Conservation (phyloP, 2,797 vertebrate species). For the Pyrrhura leucotis region DNA sequence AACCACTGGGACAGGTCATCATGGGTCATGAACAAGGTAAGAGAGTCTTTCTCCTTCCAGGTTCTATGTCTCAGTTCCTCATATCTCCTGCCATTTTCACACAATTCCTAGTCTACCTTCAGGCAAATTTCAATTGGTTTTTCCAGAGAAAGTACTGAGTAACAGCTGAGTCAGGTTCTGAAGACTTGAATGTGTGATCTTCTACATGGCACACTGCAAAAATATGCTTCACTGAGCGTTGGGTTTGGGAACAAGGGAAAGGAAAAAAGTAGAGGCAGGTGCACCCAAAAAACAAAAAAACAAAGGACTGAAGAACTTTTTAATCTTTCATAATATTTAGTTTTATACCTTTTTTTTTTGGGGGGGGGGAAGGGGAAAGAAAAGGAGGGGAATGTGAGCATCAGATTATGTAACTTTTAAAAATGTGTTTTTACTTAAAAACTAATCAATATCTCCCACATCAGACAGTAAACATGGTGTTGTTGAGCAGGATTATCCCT, state of each 20-base stretch:
- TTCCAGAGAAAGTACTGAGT: conserved; percentile 23
- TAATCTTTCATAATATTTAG: conserved; percentile 62
- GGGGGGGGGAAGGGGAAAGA: neutral
- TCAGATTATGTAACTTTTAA: conserved; percentile 69
- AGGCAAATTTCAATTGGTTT: neutral
- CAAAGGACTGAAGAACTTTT: neutral
- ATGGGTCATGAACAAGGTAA: neutral
- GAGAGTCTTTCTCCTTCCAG: neutral
- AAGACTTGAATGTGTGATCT: neutral
- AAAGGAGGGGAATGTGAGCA: neutral
- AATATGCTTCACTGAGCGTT: conserved; percentile 11
- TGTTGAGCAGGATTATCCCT: conserved; percentile 64
- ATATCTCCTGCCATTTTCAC: neutral
- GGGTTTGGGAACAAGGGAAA: conserved; percentile 25
- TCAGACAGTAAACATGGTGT: conserved; percentile 55
- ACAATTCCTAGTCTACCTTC: neutral
- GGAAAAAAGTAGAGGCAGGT: conserved; percentile 45
- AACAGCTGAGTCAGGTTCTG: conserved; percentile 50
- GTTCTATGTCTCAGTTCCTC: neutral
- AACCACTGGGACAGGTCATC: neutral
- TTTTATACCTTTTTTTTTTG: conserved; percentile 47
- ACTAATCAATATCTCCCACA: conserved; percentile 67
- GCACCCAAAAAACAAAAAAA: neutral
- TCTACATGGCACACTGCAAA: neutral
- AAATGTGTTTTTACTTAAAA: conserved; percentile 73